phyloP scores from a whole-genome alignment of 2,888 invertebrate genomes.

The Xestia rhomboidea region DNA sequence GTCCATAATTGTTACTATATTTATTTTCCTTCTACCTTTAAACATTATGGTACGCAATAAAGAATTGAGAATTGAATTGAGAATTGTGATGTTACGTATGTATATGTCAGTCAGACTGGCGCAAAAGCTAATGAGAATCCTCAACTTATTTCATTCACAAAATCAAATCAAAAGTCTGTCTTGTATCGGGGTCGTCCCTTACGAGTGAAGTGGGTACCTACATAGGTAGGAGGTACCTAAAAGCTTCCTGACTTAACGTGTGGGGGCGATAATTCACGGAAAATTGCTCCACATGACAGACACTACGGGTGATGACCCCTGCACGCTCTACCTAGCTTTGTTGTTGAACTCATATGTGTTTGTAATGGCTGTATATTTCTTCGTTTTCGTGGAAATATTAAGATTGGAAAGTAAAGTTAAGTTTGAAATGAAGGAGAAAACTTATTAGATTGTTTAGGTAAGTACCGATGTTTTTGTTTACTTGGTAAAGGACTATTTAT shows the following conservation, averaged over 20 bases:
- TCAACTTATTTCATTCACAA: background rate
- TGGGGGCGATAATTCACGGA: conserved; percentile 69
- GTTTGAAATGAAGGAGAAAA: background rate
- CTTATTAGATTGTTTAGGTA: background rate
- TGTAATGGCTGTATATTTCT: conserved; percentile 9
- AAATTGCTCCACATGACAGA: conserved; percentile 68
- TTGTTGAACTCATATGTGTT: conserved; percentile 9
- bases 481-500: background rate
- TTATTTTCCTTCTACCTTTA: too few relatives aligned
- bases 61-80: too few relatives aligned
- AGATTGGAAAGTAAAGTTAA: background rate
- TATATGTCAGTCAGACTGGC: too few relatives aligned
- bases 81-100: too few relatives aligned
- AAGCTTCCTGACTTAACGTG: conserved; percentile 50
- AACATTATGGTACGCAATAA: too few relatives aligned
- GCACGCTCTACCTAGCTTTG: background rate
- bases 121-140: background rate
- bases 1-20: too few relatives aligned
- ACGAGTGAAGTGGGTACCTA: conserved; percentile 10
- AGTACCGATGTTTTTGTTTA: background rate
- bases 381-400: background rate
- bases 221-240: conserved; percentile 35
- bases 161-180: background rate
- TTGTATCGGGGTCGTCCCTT: background rate
- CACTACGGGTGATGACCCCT: conserved; percentile 47